These are phyloP conservation scores for Achlya flavicornis DNA, from an alignment of 2,888 invertebrate species.

Conservation along the genomic window DNA sequence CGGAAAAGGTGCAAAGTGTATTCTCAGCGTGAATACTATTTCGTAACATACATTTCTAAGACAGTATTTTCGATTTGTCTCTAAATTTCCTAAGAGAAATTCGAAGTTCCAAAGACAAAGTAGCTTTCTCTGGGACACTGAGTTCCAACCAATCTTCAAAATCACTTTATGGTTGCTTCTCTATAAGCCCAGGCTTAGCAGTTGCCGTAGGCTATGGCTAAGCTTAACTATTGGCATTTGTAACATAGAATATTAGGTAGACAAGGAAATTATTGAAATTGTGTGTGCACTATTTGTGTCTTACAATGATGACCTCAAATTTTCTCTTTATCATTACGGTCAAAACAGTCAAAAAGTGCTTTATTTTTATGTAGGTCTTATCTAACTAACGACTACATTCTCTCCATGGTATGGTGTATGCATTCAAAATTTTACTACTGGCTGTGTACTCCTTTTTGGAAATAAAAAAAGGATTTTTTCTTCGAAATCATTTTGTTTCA, in stretches of 20 bases:
- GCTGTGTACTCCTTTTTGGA: no score
- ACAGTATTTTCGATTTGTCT: not conserved
- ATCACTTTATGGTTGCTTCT: not conserved
- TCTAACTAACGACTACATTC: no score
- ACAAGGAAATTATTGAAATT: not conserved
- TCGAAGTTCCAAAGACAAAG: slow-evolving; percentile 1
- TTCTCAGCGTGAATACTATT: not conserved
- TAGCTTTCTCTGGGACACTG: not conserved
- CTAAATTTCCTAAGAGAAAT: not conserved
- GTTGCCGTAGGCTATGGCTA: not conserved
- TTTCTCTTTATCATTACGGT: no score
- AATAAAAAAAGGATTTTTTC: no score
- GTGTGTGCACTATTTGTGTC: not conserved
- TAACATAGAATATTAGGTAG: not conserved
- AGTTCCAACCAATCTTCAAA: slow-evolving; percentile 1
- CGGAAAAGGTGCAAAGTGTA: not conserved
- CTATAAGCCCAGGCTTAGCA: not conserved
- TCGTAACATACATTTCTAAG: not conserved
- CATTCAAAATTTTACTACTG: no score
- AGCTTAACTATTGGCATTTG: not conserved
- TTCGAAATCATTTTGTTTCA: no score
- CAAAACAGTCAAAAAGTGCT: no score
- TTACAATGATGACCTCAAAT: no score
- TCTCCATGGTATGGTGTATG: no score
- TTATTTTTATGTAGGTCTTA: no score